Base-by-base conservation (phyloP, 2,113 vertebrate species). In the Panthera uncia region DNA sequence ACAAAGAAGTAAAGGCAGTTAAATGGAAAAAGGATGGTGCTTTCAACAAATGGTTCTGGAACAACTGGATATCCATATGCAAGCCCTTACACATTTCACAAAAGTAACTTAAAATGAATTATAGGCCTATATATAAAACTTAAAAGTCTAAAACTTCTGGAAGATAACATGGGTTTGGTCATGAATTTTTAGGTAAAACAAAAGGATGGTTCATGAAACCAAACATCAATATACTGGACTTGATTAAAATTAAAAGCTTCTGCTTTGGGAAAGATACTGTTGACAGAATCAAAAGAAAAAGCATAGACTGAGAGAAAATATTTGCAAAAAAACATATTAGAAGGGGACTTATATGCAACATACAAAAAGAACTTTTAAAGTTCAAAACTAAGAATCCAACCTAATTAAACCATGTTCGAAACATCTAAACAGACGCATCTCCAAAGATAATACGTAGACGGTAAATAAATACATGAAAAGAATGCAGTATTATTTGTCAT, bases 11-110 rank as follows among this genome's bases (percentile, higher is more conserved):
- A 94, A 85, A 84, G 9, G 13, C 31, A 94, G 74, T 83, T 85
- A 89, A 85, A 69, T 50, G 73, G 33, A 80, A 27, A 89, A 92
- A 86, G 11, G 18, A 83, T 48, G 48, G 65, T 50, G 18, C 82
- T 96, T 74, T 71, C 69, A 94, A 73, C 52, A 96, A 89, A 52
- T 38, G 65, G n/a, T 36, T 92, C 27, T 89, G 45, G 69, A 74
- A 90, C 45, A 92, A 66, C 74, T 78, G 83, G 21, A 82, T 36
- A 92, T 88, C 29, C 83, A 89, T 96, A 92, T 93, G 73, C 6
- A 92, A 81, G 18, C 69, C 76, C 78, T 86, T 86, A 92, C 50
- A 71, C 50, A 52, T 93, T 90, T 96, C 41, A 87, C 45, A 87
- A 73, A 61, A 61, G 57, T 61, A 61, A 61, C 21, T 61, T 61